These are phyloP conservation scores for Ctenopoma kingsleyae DNA, from an alignment of 2,797 vertebrate genomes.

Conservation along the genomic window DNA sequence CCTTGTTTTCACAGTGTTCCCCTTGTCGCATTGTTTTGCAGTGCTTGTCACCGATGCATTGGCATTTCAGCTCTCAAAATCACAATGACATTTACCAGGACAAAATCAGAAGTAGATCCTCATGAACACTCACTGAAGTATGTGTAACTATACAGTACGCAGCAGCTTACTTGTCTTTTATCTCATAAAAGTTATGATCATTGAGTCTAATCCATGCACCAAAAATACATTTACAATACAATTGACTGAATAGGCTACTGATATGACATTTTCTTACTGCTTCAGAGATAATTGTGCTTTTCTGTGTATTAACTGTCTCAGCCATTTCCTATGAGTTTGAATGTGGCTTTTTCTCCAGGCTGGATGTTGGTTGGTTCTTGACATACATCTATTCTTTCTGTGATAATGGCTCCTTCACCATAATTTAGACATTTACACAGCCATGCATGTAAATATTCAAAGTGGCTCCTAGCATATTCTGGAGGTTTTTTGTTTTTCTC, in stretches of 20 bases:
- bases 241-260: no score
- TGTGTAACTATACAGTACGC: not conserved
- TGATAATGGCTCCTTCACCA: not conserved
- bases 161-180: not conserved
- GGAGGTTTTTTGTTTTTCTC: conserved; percentile 1
- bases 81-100: not conserved
- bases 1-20: not conserved
- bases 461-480: conserved; percentile 4
- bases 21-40: not conserved
- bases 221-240: no score
- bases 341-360: not conserved
- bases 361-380: no score
- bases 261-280: not conserved
- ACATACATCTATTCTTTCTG: conserved; percentile 1
- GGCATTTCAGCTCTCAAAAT: not conserved
- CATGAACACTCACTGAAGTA: not conserved
- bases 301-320: no score
- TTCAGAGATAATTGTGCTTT: no score
- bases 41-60: not conserved
- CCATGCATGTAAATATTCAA: not conserved
- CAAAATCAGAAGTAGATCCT: conserved; percentile 5
- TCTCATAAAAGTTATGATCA: not conserved
- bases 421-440: not conserved
- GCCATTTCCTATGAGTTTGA: not conserved
- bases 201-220: no score